Evolutionary conservation across 2,888 invertebrate species (phyloP), one percentile per base, ranked within the genome.

Genomic region (Ditula angustiorana): DNA sequence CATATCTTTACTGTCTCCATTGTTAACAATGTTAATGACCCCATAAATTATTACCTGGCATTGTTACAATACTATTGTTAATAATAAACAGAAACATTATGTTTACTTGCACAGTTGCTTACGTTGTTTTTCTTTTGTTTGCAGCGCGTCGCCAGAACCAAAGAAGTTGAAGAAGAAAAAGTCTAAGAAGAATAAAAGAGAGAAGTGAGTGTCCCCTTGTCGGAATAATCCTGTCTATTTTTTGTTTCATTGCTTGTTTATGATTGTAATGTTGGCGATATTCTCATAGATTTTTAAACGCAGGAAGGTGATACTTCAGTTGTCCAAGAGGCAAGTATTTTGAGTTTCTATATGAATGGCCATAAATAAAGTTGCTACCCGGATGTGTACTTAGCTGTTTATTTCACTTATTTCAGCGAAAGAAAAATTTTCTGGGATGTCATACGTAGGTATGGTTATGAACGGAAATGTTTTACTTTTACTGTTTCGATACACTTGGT

Each of bases 161-260:
- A 96, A 95, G 86, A 95, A 95, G 80, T 92, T 95, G 69, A 96
- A 96, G 90, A 96, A 96, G 94, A 96, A 96, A 90, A 96, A 96
- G 83, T 94, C 95, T 0, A 96, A 96, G 86, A 96, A 95, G 87
- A 94, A 94, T 80, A 96, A 96, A 85, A 95, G 95, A 86, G 95
- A 95, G 74, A 95, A 95, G 96, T 96, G 92, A 93, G 94, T 94
- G 82, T 68, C n/a, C n/a, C n/a, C 19, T 23, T 50, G 56, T 41
- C n/a, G n/a, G 19, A 50, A 56, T 46, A 47, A 52, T 60, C 19
- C 53, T 65, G 58, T 47, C 61, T 61, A 47, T 63, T 68, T 68
- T 61, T 67, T 56, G 59, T 63, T 68, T 63, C 35, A 55, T 24
- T 70, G 66, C 67, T 69, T 73, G 72, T 67, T 71, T 75, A 69